Conservation (phyloP, 2,888 invertebrate species). For the Parelbella ahira region DNA sequence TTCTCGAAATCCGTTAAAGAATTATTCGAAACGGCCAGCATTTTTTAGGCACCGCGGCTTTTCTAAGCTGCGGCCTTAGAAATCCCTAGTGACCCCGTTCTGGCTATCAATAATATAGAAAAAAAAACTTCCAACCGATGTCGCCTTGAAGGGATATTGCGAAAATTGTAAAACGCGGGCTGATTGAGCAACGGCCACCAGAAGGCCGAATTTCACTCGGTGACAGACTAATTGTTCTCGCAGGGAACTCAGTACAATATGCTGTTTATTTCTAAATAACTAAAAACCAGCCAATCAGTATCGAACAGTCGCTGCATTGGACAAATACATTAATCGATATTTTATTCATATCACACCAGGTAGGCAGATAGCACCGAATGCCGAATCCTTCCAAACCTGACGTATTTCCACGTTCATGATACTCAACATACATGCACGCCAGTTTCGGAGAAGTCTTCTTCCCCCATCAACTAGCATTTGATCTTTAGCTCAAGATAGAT, state of each 20-base stretch:
- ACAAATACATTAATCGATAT: too few species aligned
- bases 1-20: neutral
- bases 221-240: conserved; percentile 19
- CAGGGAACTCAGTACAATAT: conserved; percentile 12
- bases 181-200: conserved; percentile 35
- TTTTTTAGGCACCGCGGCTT: conserved; percentile 14
- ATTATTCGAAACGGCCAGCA: conserved; percentile 9
- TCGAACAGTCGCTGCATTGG: too few species aligned
- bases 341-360: too few species aligned
- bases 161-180: conserved; percentile 59
- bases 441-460: too few species aligned
- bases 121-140: conserved; percentile 42
- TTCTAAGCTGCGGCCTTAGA: conserved; percentile 17
- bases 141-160: conserved; percentile 65
- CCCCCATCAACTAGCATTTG: too few species aligned
- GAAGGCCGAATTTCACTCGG: conserved; percentile 65
- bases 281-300: too few species aligned
- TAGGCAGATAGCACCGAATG: too few species aligned
- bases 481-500: too few species aligned
- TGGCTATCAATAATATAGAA: conserved; percentile 38
- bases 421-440: too few species aligned
- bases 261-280: too few species aligned
- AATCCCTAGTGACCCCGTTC: conserved; percentile 36
- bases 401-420: too few species aligned
- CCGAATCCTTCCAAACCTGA: too few species aligned